phyloP scores from a whole-genome alignment of 2,888 invertebrate species.

The Rapana venosa region DNA sequence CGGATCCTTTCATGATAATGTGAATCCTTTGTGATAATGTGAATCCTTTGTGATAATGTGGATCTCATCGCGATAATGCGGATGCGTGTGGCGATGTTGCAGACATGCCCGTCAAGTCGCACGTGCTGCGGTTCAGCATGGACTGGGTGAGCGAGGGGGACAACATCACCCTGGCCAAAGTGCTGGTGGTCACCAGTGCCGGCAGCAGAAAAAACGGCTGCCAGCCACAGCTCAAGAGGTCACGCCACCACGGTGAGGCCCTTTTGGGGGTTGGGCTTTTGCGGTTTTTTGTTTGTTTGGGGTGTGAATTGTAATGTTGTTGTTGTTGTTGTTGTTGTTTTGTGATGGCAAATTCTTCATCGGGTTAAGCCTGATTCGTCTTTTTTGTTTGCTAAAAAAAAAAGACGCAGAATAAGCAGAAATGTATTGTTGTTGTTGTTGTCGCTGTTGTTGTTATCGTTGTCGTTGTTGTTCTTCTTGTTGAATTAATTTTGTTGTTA shows the following conservation, averaged over 20 bases:
- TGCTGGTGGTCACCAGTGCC: background rate
- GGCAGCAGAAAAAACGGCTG: background rate
- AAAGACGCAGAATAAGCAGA: background rate
- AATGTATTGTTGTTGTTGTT: background rate
- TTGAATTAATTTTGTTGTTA: background rate
- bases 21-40: too few relatives aligned
- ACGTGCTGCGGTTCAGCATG: background rate
- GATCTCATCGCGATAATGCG: too few relatives aligned
- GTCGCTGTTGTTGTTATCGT: background rate
- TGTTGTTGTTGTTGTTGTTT: background rate
- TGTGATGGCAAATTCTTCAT: background rate
- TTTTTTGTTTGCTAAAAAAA: too few relatives aligned
- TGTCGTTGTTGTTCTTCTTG: background rate
- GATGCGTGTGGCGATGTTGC: background rate
- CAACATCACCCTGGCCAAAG: slow-evolving; percentile 17
- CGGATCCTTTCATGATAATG: too few relatives aligned
- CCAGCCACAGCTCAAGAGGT: slow-evolving; percentile 7
- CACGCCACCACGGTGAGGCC: background rate
- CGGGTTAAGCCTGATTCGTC: background rate
- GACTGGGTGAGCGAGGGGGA: background rate
- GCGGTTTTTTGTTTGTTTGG: too few relatives aligned
- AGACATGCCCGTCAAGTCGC: background rate
- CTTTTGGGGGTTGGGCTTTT: background rate
- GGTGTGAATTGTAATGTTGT: background rate
- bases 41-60: too few relatives aligned